phyloP scores from a whole-genome alignment of 2,888 invertebrate species.

The Tryphoninae sp. region DNA sequence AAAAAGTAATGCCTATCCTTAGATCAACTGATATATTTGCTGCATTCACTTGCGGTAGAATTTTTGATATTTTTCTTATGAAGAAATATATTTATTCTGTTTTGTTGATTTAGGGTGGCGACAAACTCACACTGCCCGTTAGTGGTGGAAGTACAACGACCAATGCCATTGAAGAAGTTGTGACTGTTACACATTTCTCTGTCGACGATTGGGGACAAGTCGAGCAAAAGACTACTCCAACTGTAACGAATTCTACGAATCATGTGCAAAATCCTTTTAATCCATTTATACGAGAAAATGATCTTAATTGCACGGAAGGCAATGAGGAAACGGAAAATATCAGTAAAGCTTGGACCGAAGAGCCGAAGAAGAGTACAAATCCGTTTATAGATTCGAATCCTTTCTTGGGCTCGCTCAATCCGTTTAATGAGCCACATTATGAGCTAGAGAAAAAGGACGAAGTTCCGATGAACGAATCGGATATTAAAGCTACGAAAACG shows the following conservation, averaged over 20 bases:
- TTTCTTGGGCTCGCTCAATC: constrained; percentile 80
- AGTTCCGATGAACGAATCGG: constrained; percentile 65
- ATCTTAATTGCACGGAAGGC: constrained; percentile 67
- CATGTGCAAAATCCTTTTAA: constrained; percentile 80
- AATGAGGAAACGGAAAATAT: constrained; percentile 64
- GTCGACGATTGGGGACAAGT: constrained; percentile 82
- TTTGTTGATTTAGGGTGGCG: constrained; percentile 84
- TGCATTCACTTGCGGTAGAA: background rate
- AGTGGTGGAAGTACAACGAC: constrained; percentile 81
- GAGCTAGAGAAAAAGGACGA: constrained; percentile 63
- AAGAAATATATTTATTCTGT: constrained; percentile 59
- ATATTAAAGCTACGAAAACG: constrained; percentile 73
- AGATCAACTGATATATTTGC: constrained; percentile 7
- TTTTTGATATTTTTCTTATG: background rate
- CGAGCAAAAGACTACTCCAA: constrained; percentile 80
- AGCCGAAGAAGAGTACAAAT: constrained; percentile 78
- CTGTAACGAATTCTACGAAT: constrained; percentile 76
- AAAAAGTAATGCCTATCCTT: constrained; percentile 1
- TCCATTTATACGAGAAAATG: constrained; percentile 77
- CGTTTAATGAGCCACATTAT: constrained; percentile 76
- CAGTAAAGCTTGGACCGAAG: constrained; percentile 58
- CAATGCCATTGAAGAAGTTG: constrained; percentile 79
- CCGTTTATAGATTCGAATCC: constrained; percentile 82
- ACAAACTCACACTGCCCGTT: constrained; percentile 86
- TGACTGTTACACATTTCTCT: constrained; percentile 85